phyloP scores from a whole-genome alignment of 2,113 vertebrate species.

The Microcebus griseorufus region DNA sequence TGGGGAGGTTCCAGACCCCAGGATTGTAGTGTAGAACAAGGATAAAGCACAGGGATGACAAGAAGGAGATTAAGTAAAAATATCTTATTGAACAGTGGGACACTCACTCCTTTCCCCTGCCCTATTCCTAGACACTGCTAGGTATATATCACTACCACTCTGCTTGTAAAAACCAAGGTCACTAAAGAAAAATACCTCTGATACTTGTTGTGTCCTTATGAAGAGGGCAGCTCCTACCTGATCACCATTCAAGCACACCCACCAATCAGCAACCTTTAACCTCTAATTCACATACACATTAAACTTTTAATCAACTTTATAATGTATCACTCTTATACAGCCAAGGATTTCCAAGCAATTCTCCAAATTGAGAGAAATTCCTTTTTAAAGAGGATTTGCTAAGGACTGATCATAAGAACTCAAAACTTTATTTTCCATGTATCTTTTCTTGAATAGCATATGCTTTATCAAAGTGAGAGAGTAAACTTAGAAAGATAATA shows the following conservation, averaged over 20 bases:
- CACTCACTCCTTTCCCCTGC: neutral
- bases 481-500: neutral
- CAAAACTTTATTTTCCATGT: neutral
- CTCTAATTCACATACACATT: neutral
- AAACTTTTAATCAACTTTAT: neutral
- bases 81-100: neutral
- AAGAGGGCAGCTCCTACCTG: neutral
- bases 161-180: neutral
- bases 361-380: neutral
- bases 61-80: neutral
- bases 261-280: neutral
- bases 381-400: neutral
- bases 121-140: neutral
- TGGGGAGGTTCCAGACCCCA: neutral
- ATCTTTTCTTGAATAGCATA: neutral
- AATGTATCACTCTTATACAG: neutral
- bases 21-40: neutral
- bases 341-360: constrained; percentile 5
- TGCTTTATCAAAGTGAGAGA: neutral
- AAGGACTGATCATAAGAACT: neutral
- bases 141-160: neutral
- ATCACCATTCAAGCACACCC: neutral
- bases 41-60: neutral
- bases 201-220: neutral
- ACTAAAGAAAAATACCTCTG: neutral